These are phyloP conservation scores for Diaprepes abbreviatus DNA, from an alignment of 2,888 invertebrate species.

Conservation along the genomic window DNA sequence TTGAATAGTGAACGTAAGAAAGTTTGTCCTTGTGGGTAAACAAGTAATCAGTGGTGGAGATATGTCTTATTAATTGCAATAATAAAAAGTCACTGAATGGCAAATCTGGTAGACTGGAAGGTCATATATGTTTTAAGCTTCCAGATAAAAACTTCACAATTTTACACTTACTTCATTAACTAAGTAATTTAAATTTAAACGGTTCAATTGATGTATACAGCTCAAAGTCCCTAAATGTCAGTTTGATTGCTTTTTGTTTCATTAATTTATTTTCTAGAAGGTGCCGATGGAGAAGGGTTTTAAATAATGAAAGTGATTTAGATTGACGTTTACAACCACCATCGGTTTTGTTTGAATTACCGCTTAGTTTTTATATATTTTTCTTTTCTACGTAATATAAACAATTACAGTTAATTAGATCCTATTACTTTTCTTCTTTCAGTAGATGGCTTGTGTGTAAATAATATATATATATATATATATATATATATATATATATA, in stretches of 20 bases:
- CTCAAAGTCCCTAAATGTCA: not conserved
- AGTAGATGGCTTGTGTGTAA: no score
- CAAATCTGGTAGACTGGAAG: not conserved
- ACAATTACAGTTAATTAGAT: no score
- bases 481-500: no score
- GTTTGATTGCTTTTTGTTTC: not conserved
- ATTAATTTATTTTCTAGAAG: conserved; percentile 4
- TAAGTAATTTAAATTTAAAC: not conserved
- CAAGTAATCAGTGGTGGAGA: not conserved
- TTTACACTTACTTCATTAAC: not conserved
- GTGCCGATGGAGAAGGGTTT: not conserved
- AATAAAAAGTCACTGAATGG: not conserved
- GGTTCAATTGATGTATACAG: not conserved
- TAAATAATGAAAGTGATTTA: conserved; percentile 10
- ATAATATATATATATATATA: no score
- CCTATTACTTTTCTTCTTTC: no score
- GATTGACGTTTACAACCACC: not conserved
- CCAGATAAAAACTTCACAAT: not conserved
- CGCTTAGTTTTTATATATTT: no score
- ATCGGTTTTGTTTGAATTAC: no score
- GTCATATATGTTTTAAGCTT: no score
- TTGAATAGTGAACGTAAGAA: not conserved
- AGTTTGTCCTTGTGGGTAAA: not conserved
- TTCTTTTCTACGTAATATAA: no score
- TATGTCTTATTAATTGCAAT: not conserved